Conservation (phyloP, 2,113 vertebrate genomes). For the Oncorhynchus mykiss region DNA sequence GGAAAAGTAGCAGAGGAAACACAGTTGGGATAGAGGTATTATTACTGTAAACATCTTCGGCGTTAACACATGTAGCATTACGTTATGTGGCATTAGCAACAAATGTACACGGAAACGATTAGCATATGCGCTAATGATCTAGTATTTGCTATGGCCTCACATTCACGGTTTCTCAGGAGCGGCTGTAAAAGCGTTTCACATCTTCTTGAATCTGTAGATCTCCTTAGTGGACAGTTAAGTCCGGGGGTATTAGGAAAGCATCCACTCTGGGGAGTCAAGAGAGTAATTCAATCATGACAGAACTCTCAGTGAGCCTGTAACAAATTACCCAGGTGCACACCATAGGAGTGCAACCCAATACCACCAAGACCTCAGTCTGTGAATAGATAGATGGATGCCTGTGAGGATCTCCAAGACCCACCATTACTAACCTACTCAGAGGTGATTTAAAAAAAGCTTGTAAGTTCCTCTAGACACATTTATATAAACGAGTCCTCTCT, state of each 20-base stretch:
- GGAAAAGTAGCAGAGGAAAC: slow-evolving; percentile 16
- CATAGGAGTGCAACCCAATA: slow-evolving; percentile 27
- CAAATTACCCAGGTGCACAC: not conserved
- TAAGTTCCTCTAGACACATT: too few relatives aligned
- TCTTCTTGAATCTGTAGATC: not conserved
- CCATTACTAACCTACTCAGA: too few relatives aligned
- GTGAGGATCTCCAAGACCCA: too few relatives aligned
- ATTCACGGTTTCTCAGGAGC: not conserved
- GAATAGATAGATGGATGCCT: too few relatives aligned
- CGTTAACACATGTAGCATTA: not conserved
- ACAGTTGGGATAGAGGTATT: not conserved
- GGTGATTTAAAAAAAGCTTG: too few relatives aligned
- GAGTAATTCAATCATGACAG: not conserved
- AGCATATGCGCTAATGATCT: not conserved
- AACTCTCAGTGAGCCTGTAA: not conserved
- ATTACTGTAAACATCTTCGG: not conserved
- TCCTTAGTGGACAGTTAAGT: not conserved
- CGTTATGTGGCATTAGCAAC: not conserved
- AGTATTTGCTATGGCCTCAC: not conserved
- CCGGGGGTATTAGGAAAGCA: not conserved
- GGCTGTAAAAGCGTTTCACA: not conserved
- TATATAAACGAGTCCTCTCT: too few relatives aligned
- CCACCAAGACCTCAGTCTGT: slow-evolving; percentile 17
- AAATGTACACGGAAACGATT: not conserved
- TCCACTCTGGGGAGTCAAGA: not conserved